Evolutionary conservation across 2,113 vertebrate genomes (phyloP).

Genomic region (Chunga burmeisteri): DNA sequence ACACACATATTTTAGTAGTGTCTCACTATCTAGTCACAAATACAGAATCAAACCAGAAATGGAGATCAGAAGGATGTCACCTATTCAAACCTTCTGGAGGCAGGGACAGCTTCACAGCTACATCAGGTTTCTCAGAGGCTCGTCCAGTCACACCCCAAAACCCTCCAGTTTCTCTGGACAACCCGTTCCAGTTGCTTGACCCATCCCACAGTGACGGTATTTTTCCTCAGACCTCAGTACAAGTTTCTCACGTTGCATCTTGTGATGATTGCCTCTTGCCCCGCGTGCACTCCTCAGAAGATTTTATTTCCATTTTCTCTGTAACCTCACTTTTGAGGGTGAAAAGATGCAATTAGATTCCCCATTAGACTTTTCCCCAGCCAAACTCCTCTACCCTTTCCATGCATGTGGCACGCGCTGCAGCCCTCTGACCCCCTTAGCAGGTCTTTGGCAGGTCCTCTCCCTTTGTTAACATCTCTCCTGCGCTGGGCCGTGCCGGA

Average conservation of each 20-base stretch:
- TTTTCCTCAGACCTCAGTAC: not conserved
- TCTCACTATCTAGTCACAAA: not conserved
- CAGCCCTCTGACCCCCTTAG: not conserved
- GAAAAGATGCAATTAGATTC: not conserved
- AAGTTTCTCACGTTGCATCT: not conserved
- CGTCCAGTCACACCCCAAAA: accelerated
- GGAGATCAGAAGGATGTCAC: not conserved
- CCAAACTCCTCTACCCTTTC: not conserved
- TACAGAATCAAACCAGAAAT: not conserved
- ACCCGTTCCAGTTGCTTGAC: not conserved
- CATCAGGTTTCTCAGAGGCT: not conserved
- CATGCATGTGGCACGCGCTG: not conserved
- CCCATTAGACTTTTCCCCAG: not conserved
- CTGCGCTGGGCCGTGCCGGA: not conserved
- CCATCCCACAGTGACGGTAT: not conserved
- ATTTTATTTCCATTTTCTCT: not conserved
- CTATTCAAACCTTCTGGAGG: not conserved
- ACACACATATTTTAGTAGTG: not conserved
- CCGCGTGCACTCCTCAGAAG: not conserved
- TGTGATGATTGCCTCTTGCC: not conserved
- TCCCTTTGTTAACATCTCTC: not conserved
- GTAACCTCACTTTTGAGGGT: not conserved
- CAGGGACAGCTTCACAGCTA: not conserved
- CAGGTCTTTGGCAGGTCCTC: not conserved
- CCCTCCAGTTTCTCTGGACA: not conserved